phyloP scores from a whole-genome alignment of 92 coral and sea anemone genomes.

The Zoanthus solanderi region DNA sequence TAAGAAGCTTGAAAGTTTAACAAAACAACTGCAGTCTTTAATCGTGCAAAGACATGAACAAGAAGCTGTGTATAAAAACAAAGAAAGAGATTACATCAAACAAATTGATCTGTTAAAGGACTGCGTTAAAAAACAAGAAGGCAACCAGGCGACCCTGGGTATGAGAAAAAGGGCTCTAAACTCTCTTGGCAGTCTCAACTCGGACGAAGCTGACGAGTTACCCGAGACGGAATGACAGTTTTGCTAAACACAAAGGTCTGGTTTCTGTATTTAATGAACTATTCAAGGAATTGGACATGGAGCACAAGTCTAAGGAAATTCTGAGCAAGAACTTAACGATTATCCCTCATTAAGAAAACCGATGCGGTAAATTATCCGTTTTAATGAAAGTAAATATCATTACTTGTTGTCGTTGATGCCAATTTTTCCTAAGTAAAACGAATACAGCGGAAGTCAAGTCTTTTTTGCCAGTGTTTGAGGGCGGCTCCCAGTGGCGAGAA shows the following conservation, averaged over 20 bases:
- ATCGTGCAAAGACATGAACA: constrained; percentile 70
- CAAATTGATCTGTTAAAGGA: constrained; percentile 57
- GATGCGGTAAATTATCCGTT: too few species aligned
- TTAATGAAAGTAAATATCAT: too few species aligned
- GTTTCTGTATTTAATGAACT: constrained; percentile 8
- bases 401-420: too few species aligned
- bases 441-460: too few species aligned
- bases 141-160: constrained; percentile 35
- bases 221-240: constrained; percentile 50
- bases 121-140: constrained; percentile 33
- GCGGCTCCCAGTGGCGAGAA: too few species aligned
- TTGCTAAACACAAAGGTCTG: background rate
- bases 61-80: constrained; percentile 43
- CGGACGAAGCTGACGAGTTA: constrained; percentile 56
- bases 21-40: constrained; percentile 80
- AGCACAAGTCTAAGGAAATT: background rate
- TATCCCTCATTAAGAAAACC: background rate
- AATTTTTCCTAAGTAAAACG: too few species aligned
- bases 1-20: constrained; percentile 78
- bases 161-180: constrained; percentile 63
- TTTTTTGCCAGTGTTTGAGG: too few species aligned
- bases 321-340: background rate
- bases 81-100: constrained; percentile 57
- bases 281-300: constrained; percentile 34
- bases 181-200: constrained; percentile 81